Evolutionary conservation across 2,113 vertebrate species (phyloP).

Genomic region (Callorhinus ursinus): DNA sequence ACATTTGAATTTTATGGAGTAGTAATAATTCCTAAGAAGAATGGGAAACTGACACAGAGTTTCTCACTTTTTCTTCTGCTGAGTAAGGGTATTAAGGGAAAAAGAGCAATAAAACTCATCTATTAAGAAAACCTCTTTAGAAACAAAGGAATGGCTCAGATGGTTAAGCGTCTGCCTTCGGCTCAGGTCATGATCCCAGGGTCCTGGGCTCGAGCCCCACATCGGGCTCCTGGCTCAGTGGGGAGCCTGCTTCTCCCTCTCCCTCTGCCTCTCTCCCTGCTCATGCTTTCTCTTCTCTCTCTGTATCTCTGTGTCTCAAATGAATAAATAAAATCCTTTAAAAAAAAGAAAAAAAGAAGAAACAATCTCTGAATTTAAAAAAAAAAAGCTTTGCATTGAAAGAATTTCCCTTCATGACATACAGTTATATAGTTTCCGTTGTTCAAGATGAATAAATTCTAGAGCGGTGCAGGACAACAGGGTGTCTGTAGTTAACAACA

Average conservation of each 20-base stretch:
- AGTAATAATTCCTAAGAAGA: background rate
- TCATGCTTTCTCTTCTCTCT: no score
- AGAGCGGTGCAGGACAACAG: accelerated
- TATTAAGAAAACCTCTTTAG: background rate
- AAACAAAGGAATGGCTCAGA: background rate
- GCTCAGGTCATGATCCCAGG: no score
- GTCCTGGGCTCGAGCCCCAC: no score
- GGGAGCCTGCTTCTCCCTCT: no score
- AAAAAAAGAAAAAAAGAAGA: background rate
- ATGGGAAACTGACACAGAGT: background rate
- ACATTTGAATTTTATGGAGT: background rate
- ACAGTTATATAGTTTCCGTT: background rate
- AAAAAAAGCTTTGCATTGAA: background rate
- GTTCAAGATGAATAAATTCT: background rate
- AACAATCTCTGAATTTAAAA: background rate
- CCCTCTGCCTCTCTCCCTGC: no score
- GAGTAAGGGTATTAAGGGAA: background rate
- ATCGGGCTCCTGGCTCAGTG: no score
- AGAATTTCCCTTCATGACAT: background rate
- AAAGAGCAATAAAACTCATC: background rate
- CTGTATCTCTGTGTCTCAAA: no score
- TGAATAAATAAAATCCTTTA: no score
- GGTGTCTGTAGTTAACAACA: background rate
- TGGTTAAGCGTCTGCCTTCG: no score
- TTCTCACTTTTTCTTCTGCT: background rate